Evolutionary conservation across 2,113 vertebrate species (phyloP).

Genomic region (Cairina moschata): DNA sequence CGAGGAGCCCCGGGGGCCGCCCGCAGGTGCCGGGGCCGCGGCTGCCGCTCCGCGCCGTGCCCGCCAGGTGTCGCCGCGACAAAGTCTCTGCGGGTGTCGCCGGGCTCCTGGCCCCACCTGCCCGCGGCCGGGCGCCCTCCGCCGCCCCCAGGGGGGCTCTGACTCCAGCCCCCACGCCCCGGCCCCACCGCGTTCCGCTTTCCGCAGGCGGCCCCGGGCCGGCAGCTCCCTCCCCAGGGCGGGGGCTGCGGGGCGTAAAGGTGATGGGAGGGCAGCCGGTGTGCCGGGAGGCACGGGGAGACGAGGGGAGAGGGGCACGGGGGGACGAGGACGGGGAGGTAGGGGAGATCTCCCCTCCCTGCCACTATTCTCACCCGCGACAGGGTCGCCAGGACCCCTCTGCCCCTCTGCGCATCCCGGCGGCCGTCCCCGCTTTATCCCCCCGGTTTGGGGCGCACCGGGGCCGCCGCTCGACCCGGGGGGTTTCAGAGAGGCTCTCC

Average conservation of each 20-base stretch:
- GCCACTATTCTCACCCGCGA: not conserved
- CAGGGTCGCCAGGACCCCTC: not conserved
- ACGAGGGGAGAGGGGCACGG: too few species aligned
- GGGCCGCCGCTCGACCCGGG: not conserved
- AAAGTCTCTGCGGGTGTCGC: not conserved
- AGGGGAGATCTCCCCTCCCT: not conserved
- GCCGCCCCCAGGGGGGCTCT: too few species aligned
- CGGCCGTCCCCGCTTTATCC: not conserved
- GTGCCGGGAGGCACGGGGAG: too few species aligned
- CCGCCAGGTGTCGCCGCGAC: constrained; percentile 14
- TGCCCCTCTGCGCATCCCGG: not conserved
- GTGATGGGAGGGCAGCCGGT: not conserved
- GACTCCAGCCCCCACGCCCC: not conserved
- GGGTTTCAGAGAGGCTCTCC: not conserved
- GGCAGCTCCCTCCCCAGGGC: not conserved
- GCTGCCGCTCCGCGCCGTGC: not conserved
- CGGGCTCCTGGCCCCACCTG: not conserved
- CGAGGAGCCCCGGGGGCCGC: not conserved
- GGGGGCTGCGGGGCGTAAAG: not conserved
- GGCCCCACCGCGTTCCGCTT: not conserved
- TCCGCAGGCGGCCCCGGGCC: not conserved
- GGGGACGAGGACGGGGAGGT: not conserved
- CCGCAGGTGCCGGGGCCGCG: not conserved
- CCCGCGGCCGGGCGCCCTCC: not conserved
- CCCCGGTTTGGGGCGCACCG: not conserved